A percentile compares a stretch with the other conserved stretches of the same genome.
Evolutionary conservation across 2,113 vertebrate genomes (phyloP).

Genomic region (Herpetotheres cachinnans): DNA sequence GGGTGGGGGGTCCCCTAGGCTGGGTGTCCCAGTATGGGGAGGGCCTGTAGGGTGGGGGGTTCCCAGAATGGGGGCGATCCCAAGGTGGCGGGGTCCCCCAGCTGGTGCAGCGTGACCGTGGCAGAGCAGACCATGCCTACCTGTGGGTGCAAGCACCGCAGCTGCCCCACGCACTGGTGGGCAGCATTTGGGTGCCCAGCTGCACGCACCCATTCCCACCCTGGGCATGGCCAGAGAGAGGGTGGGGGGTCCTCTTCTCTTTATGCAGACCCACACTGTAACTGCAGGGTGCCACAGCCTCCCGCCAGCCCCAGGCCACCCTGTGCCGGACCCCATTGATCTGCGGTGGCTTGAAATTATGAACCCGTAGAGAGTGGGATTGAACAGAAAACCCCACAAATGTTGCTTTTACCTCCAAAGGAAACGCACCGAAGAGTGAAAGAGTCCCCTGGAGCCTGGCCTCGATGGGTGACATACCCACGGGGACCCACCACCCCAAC

Average conservation of each 20-base stretch:
- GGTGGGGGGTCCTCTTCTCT: not conserved
- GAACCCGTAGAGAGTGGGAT: not conserved
- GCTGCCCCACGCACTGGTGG: rapidly evolving
- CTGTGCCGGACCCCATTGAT: rapidly evolving
- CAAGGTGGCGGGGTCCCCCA: not conserved
- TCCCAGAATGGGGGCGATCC: not conserved
- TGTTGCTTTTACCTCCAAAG: not conserved
- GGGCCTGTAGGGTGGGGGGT: no score
- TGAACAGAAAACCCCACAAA: not conserved
- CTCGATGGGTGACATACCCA: rapidly evolving
- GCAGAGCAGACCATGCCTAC: no score
- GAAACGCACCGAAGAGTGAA: rapidly evolving
- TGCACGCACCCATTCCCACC: not conserved
- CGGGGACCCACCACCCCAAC: not conserved
- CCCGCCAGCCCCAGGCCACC: no score
- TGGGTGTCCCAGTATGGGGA: not conserved
- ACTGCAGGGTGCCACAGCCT: rapidly evolving
- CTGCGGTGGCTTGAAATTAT: not conserved
- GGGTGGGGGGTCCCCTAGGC: not conserved
- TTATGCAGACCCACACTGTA: not conserved
- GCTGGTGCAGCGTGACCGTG: not conserved
- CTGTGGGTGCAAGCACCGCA: not conserved
- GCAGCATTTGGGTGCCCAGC: not conserved
- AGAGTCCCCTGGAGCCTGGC: not conserved
- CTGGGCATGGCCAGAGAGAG: no score